Conservation (phyloP, 2,113 vertebrate genomes). For the Apodemus speciosus region DNA sequence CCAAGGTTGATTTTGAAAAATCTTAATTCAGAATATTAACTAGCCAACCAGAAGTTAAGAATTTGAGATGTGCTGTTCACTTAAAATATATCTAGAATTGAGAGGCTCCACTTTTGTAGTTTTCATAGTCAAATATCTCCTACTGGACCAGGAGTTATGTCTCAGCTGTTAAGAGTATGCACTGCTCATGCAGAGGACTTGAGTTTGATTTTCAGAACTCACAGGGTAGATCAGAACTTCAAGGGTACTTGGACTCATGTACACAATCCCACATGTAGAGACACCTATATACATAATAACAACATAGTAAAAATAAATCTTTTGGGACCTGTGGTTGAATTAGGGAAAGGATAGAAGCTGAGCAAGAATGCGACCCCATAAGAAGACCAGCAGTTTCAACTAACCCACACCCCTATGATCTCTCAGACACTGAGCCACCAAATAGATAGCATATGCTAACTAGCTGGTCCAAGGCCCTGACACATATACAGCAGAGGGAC, state of each 20-base stretch:
- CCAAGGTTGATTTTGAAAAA: slow-evolving; percentile 48
- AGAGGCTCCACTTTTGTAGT: neutral
- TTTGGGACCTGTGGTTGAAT: neutral
- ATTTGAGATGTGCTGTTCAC: slow-evolving; percentile 22
- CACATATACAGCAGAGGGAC: too few relatives aligned
- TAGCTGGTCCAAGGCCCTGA: too few relatives aligned
- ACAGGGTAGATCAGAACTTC: too few relatives aligned
- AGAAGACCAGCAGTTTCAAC: too few relatives aligned
- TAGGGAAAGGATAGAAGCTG: too few relatives aligned
- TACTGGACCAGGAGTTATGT: neutral
- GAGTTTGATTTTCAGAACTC: neutral
- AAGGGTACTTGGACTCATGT: neutral
- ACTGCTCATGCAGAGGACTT: neutral
- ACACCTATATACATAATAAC: too few relatives aligned
- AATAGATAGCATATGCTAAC: too few relatives aligned
- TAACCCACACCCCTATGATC: too few relatives aligned
- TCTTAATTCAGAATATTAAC: slow-evolving; percentile 1
- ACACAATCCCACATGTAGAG: neutral
- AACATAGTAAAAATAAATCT: neutral
- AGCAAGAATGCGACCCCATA: too few relatives aligned
- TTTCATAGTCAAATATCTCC: neutral
- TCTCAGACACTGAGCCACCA: too few relatives aligned
- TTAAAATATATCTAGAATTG: slow-evolving; percentile 17
- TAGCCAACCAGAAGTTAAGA: slow-evolving; percentile 2
- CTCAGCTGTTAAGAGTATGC: neutral